Evolutionary conservation across 2,797 vertebrate species (phyloP).

Genomic region (Chromobotia macracanthus): DNA sequence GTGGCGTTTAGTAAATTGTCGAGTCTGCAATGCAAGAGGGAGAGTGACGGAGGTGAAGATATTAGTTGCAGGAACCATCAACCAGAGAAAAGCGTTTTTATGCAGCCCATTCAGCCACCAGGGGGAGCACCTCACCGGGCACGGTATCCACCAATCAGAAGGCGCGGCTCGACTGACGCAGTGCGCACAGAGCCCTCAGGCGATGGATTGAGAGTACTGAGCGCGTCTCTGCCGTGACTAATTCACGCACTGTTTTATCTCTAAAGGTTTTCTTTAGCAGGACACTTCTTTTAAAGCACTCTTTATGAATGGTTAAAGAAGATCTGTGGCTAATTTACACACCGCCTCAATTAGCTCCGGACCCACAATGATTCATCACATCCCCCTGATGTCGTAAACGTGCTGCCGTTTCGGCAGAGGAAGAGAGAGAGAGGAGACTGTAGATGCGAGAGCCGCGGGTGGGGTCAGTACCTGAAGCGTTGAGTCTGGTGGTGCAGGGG

Average conservation of each 20-base stretch:
- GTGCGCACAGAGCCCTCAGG: conserved; percentile 52
- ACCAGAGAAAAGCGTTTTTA: conserved; percentile 75
- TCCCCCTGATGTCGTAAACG: conserved; percentile 78
- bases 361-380: conserved; percentile 68
- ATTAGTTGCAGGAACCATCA: conserved; percentile 83
- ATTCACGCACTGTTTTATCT: conserved; percentile 37
- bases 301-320: conserved; percentile 11
- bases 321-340: not conserved
- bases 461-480: conserved; percentile 87
- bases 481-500: conserved; percentile 94
- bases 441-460: conserved; percentile 14
- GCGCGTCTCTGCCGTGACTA: conserved; percentile 10
- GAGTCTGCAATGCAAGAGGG: conserved; percentile 91
- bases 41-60: conserved; percentile 85
- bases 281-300: not conserved
- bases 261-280: not conserved
- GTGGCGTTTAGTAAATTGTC: conserved; percentile 99
- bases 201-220: conserved; percentile 42
- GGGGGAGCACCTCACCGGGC: conserved; percentile 73
- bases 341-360: not conserved
- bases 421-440: not conserved
- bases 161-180: conserved; percentile 58
- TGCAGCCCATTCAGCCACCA: conserved; percentile 78
- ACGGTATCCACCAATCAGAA: conserved; percentile 66
- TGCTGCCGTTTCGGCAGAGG: conserved; percentile 75